Percentiles rank a stretch among this genome's conserved stretches.
Conservation (phyloP, 2,797 vertebrate genomes). For the Ctenopoma multispine region DNA sequence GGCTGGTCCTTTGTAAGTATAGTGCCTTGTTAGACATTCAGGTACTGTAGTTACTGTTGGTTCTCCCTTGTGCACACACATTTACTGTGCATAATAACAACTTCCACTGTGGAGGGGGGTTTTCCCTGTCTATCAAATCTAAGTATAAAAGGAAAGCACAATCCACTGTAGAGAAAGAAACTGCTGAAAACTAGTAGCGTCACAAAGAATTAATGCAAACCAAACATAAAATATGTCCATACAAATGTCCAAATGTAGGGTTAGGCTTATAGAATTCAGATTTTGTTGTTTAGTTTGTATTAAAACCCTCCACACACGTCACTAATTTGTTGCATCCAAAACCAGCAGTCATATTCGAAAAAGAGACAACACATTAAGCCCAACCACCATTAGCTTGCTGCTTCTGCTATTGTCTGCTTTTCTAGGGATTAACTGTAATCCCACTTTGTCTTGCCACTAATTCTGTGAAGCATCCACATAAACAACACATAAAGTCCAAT, state of each 20-base stretch:
- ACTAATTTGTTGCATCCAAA: neutral
- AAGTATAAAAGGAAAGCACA: constrained; percentile 6
- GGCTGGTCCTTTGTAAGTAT: constrained; percentile 6
- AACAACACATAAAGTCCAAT: constrained; percentile 48
- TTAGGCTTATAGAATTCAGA: neutral
- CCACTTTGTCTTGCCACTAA: constrained; percentile 8
- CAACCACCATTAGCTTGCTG: constrained; percentile 7
- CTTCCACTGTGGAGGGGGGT: constrained; percentile 8
- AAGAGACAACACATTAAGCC: neutral
- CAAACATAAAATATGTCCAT: neutral
- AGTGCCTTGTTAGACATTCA: constrained; percentile 5
- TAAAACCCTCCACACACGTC: neutral
- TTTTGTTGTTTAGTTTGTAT: neutral
- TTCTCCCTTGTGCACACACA: neutral
- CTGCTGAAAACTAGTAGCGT: neutral
- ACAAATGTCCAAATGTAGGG: constrained; percentile 7
- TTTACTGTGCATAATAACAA: constrained; percentile 27
- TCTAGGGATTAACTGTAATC: constrained; percentile 19
- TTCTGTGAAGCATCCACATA: constrained; percentile 48
- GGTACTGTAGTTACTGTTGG: constrained; percentile 9
- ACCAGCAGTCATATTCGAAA: constrained; percentile 4
- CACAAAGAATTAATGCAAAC: neutral
- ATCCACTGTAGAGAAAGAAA: constrained; percentile 15
- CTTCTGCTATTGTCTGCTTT: neutral
- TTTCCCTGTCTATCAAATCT: constrained; percentile 29